phyloP scores from a whole-genome alignment of 2,113 vertebrate species.

The Fukomys damarensis region DNA sequence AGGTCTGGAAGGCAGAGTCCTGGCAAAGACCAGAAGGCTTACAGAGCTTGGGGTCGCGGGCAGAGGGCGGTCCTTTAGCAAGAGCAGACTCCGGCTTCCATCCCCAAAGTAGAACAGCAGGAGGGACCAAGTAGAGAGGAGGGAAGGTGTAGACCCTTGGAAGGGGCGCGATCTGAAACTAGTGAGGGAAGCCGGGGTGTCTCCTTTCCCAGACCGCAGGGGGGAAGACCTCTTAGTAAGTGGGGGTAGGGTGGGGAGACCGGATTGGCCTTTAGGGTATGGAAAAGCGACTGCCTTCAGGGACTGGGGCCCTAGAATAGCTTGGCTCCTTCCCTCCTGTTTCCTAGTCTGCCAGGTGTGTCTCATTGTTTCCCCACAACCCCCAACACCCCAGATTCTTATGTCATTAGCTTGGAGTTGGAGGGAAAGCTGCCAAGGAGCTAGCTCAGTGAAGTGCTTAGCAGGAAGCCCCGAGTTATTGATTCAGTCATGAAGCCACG shows the following conservation, averaged over 20 bases:
- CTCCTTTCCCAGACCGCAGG: not conserved
- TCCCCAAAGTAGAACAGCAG: not conserved
- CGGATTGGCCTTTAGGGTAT: not conserved
- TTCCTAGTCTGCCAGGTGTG: conserved; percentile 63
- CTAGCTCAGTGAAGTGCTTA: conserved; percentile 6
- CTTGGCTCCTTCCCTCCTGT: conserved; percentile 76
- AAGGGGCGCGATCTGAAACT: not conserved
- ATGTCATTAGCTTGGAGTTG: conserved; percentile 40
- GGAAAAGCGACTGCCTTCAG: not conserved
- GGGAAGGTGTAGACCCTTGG: not conserved
- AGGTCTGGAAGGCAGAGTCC: not conserved
- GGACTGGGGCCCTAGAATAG: conserved; percentile 11
- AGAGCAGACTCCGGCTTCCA: not conserved
- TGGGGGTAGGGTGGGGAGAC: not conserved
- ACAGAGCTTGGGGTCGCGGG: not conserved
- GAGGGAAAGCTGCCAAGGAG: not conserved
- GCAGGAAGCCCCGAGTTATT: conserved; percentile 38
- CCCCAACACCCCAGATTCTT: not conserved
- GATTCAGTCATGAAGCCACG: not conserved
- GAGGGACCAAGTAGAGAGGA: not conserved
- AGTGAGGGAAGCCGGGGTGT: not conserved
- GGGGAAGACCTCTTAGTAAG: not conserved
- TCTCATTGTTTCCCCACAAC: conserved; percentile 58
- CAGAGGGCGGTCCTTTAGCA: not conserved
- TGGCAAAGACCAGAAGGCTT: not conserved